A percentile compares a stretch with the other conserved stretches of the same genome.
These are phyloP conservation scores for Hecatera dysodea DNA, from an alignment of 2,888 invertebrate genomes.

Conservation along the genomic window DNA sequence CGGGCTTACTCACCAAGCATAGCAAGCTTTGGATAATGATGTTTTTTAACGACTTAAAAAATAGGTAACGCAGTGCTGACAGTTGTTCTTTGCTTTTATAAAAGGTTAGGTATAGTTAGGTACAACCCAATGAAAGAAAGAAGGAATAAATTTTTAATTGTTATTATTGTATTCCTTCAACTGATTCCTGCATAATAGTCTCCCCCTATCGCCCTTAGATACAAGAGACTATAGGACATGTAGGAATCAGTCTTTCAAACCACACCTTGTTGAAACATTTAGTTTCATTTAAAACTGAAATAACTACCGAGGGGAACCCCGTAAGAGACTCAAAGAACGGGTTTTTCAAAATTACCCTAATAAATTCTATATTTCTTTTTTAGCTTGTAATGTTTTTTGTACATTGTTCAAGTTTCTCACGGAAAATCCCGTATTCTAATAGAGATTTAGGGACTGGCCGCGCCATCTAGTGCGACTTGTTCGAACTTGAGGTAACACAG, in stretches of 20 bases:
- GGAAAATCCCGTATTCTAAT: constrained; percentile 15
- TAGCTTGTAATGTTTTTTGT: not conserved
- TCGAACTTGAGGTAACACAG: constrained; percentile 26
- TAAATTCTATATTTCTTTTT: not conserved
- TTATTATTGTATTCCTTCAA: not conserved
- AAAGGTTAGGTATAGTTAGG: not conserved
- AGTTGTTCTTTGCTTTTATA: not conserved
- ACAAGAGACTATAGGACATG: no score
- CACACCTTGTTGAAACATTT: not conserved
- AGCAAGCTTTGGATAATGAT: constrained; percentile 29
- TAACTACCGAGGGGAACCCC: constrained; percentile 7
- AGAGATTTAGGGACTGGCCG: not conserved
- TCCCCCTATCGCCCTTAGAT: no score
- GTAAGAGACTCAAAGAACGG: not conserved
- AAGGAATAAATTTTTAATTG: not conserved
- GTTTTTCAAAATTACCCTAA: not conserved
- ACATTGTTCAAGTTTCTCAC: constrained; percentile 38
- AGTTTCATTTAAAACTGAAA: not conserved
- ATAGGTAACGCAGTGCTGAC: not conserved
- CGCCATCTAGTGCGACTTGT: constrained; percentile 54
- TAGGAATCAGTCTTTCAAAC: not conserved
- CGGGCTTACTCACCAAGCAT: constrained; percentile 57
- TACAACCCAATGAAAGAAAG: not conserved
- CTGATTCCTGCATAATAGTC: not conserved
- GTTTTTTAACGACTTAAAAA: constrained; percentile 21